A percentile compares a stretch with the other conserved stretches of the same genome.
Conservation (phyloP, 2,797 vertebrate genomes). For the Sebastes reedi region DNA sequence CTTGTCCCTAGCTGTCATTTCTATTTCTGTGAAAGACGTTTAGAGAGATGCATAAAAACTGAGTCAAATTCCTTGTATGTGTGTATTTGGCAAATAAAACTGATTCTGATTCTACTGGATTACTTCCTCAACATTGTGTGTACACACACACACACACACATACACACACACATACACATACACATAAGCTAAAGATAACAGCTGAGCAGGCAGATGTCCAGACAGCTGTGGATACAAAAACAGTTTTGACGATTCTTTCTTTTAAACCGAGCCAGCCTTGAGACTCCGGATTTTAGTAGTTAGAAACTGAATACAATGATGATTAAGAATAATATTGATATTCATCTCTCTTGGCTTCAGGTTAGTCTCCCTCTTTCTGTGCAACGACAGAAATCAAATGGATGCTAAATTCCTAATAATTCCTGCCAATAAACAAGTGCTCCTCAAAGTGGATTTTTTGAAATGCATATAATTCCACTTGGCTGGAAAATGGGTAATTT, state of each 20-base stretch:
- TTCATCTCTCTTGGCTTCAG: constrained; percentile 28
- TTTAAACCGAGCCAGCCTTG: constrained; percentile 25
- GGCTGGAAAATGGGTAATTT: constrained; percentile 64
- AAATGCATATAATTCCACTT: constrained; percentile 45
- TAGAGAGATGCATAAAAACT: too few relatives aligned
- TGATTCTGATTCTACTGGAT: background rate
- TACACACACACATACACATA: background rate
- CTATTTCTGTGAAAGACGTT: too few relatives aligned
- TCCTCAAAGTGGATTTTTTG: constrained; percentile 25
- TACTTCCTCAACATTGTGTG: background rate
- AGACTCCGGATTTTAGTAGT: constrained; percentile 23
- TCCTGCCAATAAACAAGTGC: constrained; percentile 40
- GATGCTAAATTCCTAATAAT: constrained; percentile 4
- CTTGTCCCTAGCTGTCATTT: too few relatives aligned
- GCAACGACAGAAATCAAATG: background rate
- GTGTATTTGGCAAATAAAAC: too few relatives aligned
- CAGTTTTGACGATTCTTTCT: constrained; percentile 23
- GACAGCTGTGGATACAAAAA: constrained; percentile 56
- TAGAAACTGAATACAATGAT: constrained; percentile 26
- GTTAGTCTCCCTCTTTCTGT: constrained; percentile 1
- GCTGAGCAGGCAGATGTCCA: constrained; percentile 63
- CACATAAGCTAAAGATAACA: constrained; percentile 5
- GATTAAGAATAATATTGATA: constrained; percentile 44
- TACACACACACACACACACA: background rate
- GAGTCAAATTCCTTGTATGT: too few relatives aligned